Evolutionary conservation across 2,888 invertebrate species (phyloP).

Genomic region (Drosophila incognita): DNA sequence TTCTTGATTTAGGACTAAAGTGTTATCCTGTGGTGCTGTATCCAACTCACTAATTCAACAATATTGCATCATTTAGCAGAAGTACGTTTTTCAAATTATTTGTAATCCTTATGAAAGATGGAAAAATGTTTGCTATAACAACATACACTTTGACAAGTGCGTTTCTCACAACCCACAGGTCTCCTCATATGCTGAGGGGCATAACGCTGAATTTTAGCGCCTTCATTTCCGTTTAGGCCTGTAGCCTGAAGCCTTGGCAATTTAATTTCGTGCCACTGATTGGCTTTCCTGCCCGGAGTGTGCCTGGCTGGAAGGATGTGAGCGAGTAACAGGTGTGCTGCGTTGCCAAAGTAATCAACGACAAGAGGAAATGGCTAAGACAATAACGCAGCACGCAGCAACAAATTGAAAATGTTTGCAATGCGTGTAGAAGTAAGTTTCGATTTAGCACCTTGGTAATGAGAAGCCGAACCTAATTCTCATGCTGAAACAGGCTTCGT

Average conservation of each 20-base stretch:
- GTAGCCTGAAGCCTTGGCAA: slow-evolving; percentile 31
- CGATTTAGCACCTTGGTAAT: slow-evolving; percentile 26
- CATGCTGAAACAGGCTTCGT: slow-evolving; percentile 11
- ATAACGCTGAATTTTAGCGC: slow-evolving; percentile 18
- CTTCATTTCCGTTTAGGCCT: slow-evolving; percentile 60
- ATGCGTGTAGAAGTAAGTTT: slow-evolving; percentile 37
- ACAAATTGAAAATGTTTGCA: slow-evolving; percentile 47
- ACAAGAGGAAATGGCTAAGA: slow-evolving; percentile 29
- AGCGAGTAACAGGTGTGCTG: slow-evolving; percentile 62
- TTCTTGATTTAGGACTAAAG: background rate
- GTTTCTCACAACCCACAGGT: background rate
- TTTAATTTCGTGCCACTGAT: slow-evolving; percentile 59
- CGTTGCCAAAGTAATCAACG: slow-evolving; percentile 40
- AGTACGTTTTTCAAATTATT: background rate
- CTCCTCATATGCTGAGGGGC: slow-evolving; percentile 6
- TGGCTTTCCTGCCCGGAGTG: slow-evolving; percentile 39
- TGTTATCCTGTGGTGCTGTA: background rate
- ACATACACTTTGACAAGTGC: background rate
- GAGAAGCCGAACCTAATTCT: slow-evolving; percentile 7
- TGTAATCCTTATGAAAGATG: slow-evolving; percentile 4
- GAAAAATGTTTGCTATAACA: slow-evolving; percentile 21
- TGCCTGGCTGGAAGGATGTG: slow-evolving; percentile 13
- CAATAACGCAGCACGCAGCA: slow-evolving; percentile 22
- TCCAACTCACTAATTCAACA: slow-evolving; percentile 1
- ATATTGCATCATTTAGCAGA: background rate